Conservation (phyloP, 2,797 vertebrate genomes). For the Manis pentadactyla region DNA sequence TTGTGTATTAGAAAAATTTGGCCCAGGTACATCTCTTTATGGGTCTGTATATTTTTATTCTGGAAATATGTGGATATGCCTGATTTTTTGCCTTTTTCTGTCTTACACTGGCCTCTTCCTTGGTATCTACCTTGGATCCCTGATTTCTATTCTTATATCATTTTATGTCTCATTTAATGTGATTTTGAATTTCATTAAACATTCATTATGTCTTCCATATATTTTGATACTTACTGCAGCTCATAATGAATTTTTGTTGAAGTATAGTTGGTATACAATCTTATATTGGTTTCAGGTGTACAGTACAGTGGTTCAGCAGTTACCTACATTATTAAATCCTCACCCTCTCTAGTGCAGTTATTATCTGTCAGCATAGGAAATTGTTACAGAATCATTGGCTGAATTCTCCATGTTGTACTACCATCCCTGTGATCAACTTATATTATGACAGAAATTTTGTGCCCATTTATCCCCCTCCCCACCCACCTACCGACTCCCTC, state of each 20-base stretch:
- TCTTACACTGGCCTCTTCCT: not conserved
- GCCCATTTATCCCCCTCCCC: no score
- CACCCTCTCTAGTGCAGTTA: no score
- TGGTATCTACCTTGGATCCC: not conserved
- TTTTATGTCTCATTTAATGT: slow-evolving; percentile 10
- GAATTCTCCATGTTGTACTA: no score
- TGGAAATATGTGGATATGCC: not conserved
- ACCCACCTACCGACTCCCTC: no score
- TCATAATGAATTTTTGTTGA: not conserved
- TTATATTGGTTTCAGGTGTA: no score
- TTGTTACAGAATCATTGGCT: no score
- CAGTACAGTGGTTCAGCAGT: no score
- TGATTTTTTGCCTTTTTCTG: not conserved
- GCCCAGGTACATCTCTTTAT: not conserved
- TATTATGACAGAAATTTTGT: no score
- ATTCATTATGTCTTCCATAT: not conserved
- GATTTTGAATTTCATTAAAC: not conserved
- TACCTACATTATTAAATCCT: no score
- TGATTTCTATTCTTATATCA: not conserved
- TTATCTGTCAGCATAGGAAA: no score
- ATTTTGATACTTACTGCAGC: slow-evolving; percentile 13
- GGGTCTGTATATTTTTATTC: not conserved
- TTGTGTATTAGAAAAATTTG: not conserved
- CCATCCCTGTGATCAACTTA: no score
- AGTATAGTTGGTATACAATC: no score